These are phyloP conservation scores for Operophtera brumata DNA, from an alignment of 2,888 invertebrate genomes.

Conservation along the genomic window DNA sequence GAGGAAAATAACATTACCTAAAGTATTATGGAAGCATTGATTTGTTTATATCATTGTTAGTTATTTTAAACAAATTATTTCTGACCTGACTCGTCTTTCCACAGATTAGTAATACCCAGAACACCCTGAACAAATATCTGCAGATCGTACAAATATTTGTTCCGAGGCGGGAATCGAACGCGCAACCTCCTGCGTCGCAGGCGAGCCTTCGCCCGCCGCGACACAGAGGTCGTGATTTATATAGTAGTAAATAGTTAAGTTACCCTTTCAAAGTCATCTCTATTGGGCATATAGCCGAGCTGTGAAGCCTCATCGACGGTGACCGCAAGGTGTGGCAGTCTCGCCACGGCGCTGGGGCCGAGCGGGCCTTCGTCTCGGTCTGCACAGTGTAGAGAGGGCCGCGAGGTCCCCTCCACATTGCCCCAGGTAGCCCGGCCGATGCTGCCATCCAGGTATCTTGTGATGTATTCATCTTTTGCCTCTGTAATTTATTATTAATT, in stretches of 20 bases:
- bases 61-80: no score
- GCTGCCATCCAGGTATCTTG: conserved; percentile 92
- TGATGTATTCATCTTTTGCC: conserved; percentile 94
- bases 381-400: conserved; percentile 88
- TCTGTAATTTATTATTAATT: conserved; percentile 74
- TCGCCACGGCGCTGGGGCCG: conserved; percentile 84
- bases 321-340: conserved; percentile 90
- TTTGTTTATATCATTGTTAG: no score
- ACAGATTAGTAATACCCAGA: no score
- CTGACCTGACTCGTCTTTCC: no score
- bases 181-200: no score
- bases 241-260: conserved; percentile 3
- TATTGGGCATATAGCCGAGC: conserved; percentile 95
- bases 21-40: no score
- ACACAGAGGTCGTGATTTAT: no score
- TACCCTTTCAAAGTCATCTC: conserved; percentile 97
- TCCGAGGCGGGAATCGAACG: no score
- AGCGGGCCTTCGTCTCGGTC: conserved; percentile 89
- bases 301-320: conserved; percentile 92
- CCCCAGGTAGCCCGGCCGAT: conserved; percentile 94
- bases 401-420: conserved; percentile 83
- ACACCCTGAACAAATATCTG: no score
- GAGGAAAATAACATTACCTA: neutral
- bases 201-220: no score
- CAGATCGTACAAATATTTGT: no score